These are phyloP conservation scores for Dilophus febrilis DNA, from an alignment of 2,888 invertebrate species.

Conservation along the genomic window DNA sequence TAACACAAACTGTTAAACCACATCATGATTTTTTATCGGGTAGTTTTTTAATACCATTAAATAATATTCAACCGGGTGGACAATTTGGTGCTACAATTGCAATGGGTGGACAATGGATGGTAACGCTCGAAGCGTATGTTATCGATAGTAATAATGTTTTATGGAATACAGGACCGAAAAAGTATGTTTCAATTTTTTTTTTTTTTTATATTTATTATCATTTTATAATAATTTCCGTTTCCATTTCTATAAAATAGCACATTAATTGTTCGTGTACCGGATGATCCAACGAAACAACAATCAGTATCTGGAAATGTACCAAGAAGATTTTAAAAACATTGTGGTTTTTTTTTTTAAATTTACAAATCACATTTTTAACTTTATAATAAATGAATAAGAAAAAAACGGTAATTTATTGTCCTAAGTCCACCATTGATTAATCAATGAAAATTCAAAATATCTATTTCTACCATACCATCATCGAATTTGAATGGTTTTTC, in stretches of 20 bases:
- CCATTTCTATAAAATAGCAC: constrained; percentile 16
- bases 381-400: too few species aligned
- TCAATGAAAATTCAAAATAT: too few species aligned
- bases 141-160: constrained; percentile 67
- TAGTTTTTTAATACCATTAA: constrained; percentile 54
- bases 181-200: constrained; percentile 45
- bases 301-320: too few species aligned
- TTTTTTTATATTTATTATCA: neutral
- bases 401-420: too few species aligned
- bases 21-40: constrained; percentile 90
- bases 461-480: too few species aligned
- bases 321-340: too few species aligned
- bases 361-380: too few species aligned
- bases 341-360: too few species aligned
- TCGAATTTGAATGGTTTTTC: too few species aligned
- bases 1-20: constrained; percentile 71
- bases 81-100: constrained; percentile 22
- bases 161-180: constrained; percentile 83
- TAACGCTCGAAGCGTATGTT: constrained; percentile 71
- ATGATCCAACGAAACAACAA: constrained; percentile 23
- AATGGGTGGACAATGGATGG: constrained; percentile 49
- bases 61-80: constrained; percentile 10
- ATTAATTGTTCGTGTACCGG: constrained; percentile 27
- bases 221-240: neutral
- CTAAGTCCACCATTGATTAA: too few species aligned